A percentile compares a stretch with the other conserved stretches of the same genome.
Conservation (phyloP, 2,113 vertebrate genomes). For the Xiphophorus hellerii region DNA sequence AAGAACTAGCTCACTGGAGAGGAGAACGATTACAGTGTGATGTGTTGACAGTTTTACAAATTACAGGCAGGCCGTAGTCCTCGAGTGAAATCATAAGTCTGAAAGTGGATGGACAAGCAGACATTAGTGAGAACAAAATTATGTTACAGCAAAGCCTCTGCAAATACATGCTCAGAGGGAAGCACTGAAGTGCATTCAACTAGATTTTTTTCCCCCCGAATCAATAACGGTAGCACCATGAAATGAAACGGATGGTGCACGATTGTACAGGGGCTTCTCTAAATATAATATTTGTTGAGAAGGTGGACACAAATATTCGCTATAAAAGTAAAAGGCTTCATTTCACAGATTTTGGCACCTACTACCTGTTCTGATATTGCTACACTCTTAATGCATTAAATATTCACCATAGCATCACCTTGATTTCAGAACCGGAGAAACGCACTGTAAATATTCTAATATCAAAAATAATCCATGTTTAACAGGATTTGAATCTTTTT, state of each 20-base stretch:
- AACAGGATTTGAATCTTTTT: neutral
- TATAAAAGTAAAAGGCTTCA: neutral
- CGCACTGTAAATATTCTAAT: neutral
- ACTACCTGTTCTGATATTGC: neutral
- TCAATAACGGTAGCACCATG: neutral
- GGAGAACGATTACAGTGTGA: constrained; percentile 52
- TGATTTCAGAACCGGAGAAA: neutral
- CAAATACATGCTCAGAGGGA: neutral
- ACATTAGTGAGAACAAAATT: constrained; percentile 13
- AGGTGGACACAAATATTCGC: neutral
- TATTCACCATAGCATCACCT: neutral
- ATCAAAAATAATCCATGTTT: neutral
- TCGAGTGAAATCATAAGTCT: constrained; percentile 54
- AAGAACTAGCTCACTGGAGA: constrained; percentile 37
- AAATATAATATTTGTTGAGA: neutral
- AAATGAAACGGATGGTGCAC: neutral
- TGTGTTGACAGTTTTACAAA: constrained; percentile 61
- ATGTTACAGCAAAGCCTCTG: constrained; percentile 5
- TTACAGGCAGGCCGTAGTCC: constrained; percentile 46
- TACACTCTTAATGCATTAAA: neutral
- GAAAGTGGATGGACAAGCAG: constrained; percentile 25
- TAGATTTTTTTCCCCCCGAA: neutral
- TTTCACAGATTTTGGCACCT: neutral
- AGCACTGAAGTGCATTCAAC: neutral
- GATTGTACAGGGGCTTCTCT: neutral